Evolutionary conservation across 2,888 invertebrate species (phyloP).

Genomic region (Ceraclea dissimilis): DNA sequence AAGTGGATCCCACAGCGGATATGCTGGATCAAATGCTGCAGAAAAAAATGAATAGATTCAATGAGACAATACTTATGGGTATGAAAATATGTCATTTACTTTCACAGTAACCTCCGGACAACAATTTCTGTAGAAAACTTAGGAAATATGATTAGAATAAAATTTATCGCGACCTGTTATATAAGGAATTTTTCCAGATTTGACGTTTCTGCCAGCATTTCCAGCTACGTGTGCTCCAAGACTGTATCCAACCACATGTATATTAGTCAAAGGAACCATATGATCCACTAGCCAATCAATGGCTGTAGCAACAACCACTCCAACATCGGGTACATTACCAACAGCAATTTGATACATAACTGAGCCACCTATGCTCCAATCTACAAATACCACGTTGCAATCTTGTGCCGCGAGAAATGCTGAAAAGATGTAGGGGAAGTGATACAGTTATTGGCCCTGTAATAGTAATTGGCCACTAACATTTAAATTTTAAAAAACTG

Average conservation of each 20-base stretch:
- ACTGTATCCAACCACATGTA: constrained; percentile 15
- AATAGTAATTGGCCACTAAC: too few species aligned
- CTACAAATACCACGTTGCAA: constrained; percentile 19
- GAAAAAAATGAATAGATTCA: too few species aligned
- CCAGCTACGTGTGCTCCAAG: constrained; percentile 13
- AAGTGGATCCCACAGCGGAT: constrained; percentile 18
- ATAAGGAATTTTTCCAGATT: constrained; percentile 7
- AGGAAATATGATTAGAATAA: too few species aligned
- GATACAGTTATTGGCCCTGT: too few species aligned
- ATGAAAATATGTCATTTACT: too few species aligned
- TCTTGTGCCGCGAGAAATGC: constrained; percentile 1
- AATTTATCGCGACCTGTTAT: constrained; percentile 8
- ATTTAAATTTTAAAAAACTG: too few species aligned
- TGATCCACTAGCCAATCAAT: constrained; percentile 20
- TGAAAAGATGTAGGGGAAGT: too few species aligned
- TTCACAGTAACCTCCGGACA: too few species aligned
- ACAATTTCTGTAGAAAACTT: too few species aligned
- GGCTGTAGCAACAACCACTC: constrained; percentile 6
- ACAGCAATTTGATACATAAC: constrained; percentile 16
- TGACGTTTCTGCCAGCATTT: constrained; percentile 3
- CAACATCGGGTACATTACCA: constrained; percentile 10
- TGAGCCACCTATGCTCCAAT: constrained; percentile 18
- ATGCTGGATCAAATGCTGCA: constrained; percentile 19
- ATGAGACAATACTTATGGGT: too few species aligned
- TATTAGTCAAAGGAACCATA: not conserved